These are phyloP conservation scores for Latheticus oryzae DNA, from an alignment of 2,888 invertebrate genomes.

Conservation along the genomic window DNA sequence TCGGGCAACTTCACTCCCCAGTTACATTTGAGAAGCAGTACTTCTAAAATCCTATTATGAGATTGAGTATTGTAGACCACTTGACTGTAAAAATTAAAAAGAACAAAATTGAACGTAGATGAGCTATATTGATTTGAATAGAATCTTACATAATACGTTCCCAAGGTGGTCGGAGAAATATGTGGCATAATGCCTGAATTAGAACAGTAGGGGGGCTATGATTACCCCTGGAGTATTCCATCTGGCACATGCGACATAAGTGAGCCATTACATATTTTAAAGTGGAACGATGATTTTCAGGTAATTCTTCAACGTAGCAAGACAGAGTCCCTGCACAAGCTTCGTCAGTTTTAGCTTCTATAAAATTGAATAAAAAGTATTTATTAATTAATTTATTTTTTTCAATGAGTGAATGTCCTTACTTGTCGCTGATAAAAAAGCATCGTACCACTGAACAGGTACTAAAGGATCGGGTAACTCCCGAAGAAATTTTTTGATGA, in stretches of 20 bases:
- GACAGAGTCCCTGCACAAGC: constrained; percentile 69
- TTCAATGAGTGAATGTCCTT: too few species aligned
- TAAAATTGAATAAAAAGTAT: constrained; percentile 12
- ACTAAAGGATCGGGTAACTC: constrained; percentile 82
- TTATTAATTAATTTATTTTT: constrained; percentile 2
- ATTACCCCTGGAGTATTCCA: constrained; percentile 74
- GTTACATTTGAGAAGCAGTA: constrained; percentile 74
- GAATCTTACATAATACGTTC: constrained; percentile 76
- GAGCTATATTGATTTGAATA: constrained; percentile 23
- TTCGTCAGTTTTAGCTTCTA: constrained; percentile 66
- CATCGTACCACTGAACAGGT: constrained; percentile 79
- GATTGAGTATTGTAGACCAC: constrained; percentile 79
- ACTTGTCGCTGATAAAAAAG: constrained; percentile 71
- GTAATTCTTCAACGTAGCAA: constrained; percentile 71
- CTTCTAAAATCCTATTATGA: constrained; percentile 78
- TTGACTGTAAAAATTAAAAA: constrained; percentile 67
- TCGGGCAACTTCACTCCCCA: constrained; percentile 76
- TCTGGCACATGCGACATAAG: constrained; percentile 76
- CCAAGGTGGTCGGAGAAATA: constrained; percentile 81
- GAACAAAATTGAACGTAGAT: constrained; percentile 25
- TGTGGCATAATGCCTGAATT: constrained; percentile 78
- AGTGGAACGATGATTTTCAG: constrained; percentile 73
- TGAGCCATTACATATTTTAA: constrained; percentile 77
- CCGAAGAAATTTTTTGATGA: constrained; percentile 77
- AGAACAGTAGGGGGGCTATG: constrained; percentile 75